Percentiles rank a stretch among this genome's conserved stretches.
These are phyloP conservation scores for Oreochromis mossambicus DNA, from an alignment of 2,797 vertebrate genomes.

Conservation along the genomic window DNA sequence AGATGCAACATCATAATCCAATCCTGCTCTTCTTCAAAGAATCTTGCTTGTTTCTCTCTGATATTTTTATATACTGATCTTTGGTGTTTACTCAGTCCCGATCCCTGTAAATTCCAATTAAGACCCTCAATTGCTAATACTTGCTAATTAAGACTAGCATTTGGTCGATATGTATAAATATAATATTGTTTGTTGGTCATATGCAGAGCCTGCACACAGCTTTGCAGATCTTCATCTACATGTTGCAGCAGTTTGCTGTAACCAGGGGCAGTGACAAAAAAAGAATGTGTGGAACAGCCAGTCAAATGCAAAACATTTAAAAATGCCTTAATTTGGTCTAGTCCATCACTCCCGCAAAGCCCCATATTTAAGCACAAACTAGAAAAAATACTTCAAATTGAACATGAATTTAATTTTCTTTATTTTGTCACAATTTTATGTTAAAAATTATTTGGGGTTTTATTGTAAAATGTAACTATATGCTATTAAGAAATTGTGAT, in stretches of 20 bases:
- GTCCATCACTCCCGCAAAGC: background rate
- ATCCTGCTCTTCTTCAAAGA: background rate
- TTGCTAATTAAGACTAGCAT: background rate
- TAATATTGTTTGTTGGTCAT: background rate
- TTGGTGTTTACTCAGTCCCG: background rate
- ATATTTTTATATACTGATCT: background rate
- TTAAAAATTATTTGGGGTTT: background rate
- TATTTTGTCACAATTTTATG: background rate
- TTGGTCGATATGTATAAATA: background rate
- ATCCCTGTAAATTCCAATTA: background rate
- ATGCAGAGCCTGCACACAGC: background rate
- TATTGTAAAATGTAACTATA: background rate
- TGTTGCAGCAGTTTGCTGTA: background rate
- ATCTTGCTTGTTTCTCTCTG: background rate
- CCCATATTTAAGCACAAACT: background rate
- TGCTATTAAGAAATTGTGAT: background rate
- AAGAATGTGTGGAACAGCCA: background rate
- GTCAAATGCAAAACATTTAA: background rate
- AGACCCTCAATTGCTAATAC: rapidly evolving
- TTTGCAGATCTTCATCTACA: background rate
- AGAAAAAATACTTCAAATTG: background rate
- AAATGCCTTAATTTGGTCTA: background rate
- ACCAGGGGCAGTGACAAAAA: background rate
- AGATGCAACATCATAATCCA: background rate
- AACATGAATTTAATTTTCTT: rapidly evolving